These are phyloP conservation scores for Maccullochella peelii DNA, from an alignment of 2,113 vertebrate species.

Conservation along the genomic window DNA sequence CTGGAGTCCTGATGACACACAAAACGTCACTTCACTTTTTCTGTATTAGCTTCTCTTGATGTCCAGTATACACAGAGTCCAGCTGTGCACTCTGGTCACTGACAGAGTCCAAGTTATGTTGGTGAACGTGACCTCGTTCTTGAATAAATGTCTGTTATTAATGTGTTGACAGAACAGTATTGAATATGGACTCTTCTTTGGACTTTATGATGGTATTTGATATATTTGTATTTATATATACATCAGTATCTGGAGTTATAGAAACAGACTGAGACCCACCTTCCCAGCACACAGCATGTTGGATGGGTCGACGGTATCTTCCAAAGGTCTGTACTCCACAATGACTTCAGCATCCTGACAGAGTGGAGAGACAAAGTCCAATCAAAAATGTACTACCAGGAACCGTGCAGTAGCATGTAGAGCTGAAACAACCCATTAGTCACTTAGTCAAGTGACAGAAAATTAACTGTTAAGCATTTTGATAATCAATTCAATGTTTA, in stretches of 20 bases:
- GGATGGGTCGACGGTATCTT: constrained; percentile 91
- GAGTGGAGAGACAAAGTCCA: background rate
- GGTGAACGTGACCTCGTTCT: too few species aligned
- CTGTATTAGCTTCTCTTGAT: too few species aligned
- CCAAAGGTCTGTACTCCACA: constrained; percentile 93
- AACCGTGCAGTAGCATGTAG: background rate
- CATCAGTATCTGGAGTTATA: background rate
- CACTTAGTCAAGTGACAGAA: background rate
- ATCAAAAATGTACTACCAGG: background rate
- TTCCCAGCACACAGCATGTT: constrained; percentile 96
- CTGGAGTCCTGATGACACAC: constrained; percentile 90
- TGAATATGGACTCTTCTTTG: too few species aligned
- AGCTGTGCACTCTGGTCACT: too few species aligned
- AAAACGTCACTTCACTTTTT: background rate
- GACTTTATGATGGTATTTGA: background rate
- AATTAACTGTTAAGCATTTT: background rate
- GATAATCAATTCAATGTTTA: background rate
- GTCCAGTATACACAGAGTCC: too few species aligned
- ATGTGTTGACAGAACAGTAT: too few species aligned
- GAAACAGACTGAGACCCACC: constrained; percentile 72
- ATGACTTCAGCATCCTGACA: constrained; percentile 90
- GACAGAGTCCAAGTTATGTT: too few species aligned
- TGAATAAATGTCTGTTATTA: too few species aligned
- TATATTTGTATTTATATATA: background rate
- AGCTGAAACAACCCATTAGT: background rate